Percentiles rank a stretch among this genome's conserved stretches.
These are phyloP conservation scores for Polyodon spathula DNA, from an alignment of 2,113 vertebrate genomes.

Conservation along the genomic window DNA sequence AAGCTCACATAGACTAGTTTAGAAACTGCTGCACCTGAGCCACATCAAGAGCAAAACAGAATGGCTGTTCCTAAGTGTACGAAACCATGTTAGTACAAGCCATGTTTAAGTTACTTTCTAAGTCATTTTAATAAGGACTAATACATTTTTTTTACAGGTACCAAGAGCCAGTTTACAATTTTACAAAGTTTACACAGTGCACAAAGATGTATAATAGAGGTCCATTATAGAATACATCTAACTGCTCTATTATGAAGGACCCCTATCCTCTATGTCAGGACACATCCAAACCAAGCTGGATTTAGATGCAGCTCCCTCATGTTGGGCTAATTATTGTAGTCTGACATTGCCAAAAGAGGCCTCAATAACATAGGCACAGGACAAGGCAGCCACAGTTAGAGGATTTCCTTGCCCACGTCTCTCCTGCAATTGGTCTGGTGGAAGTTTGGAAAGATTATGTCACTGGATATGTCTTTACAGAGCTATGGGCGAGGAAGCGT, in stretches of 20 bases:
- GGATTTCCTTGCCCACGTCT: conserved; percentile 1
- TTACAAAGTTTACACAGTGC: conserved; percentile 4
- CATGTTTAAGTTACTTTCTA: neutral
- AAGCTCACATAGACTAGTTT: neutral
- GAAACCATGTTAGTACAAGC: neutral
- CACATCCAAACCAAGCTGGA: conserved; percentile 22
- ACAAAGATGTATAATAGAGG: conserved; percentile 32
- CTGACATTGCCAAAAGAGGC: conserved; percentile 26
- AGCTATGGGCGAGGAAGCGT: no score
- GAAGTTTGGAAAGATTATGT: no score
- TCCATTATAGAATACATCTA: conserved; percentile 28
- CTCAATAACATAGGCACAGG: conserved; percentile 3
- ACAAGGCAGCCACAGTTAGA: neutral
- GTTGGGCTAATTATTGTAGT: conserved; percentile 30
- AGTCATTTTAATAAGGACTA: neutral
- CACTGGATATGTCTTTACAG: no score
- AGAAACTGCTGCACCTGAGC: neutral
- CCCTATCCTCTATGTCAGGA: conserved; percentile 15
- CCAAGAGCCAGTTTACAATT: neutral
- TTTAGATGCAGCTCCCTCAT: conserved; percentile 41
- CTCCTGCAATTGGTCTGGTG: neutral
- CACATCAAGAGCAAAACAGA: neutral
- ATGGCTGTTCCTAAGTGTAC: neutral
- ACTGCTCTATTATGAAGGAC: conserved; percentile 22
- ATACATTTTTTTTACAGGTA: neutral